Base-by-base conservation (phyloP, 2,797 vertebrate species). In the Oreonectes daqikongensis region DNA sequence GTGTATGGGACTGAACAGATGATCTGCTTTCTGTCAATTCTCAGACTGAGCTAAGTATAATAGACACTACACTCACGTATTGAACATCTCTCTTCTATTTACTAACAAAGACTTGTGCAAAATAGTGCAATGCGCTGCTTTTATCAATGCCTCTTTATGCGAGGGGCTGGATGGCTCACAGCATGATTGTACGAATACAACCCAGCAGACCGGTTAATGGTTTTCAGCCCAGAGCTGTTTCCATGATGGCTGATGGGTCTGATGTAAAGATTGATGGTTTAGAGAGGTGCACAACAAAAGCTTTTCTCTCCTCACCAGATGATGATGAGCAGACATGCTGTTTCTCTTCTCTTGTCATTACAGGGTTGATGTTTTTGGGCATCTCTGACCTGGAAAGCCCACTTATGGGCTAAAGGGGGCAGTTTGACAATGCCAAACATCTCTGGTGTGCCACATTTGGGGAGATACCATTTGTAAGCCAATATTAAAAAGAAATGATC, bases 181-280 rank as follows among this genome's bases (percentile, higher is more conserved):
- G 48, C 69, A 66, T 77, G 69, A 38, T 44, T 44, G 26, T 68
- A 65, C 22, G n/a, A 72, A 78, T 69, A 78, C 64, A 59, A 55
- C 28, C 59, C 78, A 78, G 71, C 67, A 75, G 30, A 78, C 67
- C 32, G 30, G 69, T 69, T 80, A 77, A 79, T 78, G 61, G 57
- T 61, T 76, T 81, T 73, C 72, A 77, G 83, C 69, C 76, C 22
- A 61, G 57, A 67, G 75, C 59, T 17, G 20, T 61, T 71, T 64
- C 60, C 73, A 57, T 72, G 68, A 61, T 44, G 42, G 35, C 69
- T 72, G 63, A 82, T 78, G 77, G 48, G 67, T 69, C 38, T 80
- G 77, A 79, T 70, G 72, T 70, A 24, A 32, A 70, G 69, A 79
- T 81, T 61, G 52, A 83, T 59, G 55, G 24, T 30, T n/a, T 59